Percentiles rank a stretch among this genome's conserved stretches.
Evolutionary conservation across 2,797 vertebrate species (phyloP).

Genomic region (Distichodus sexfasciatus): DNA sequence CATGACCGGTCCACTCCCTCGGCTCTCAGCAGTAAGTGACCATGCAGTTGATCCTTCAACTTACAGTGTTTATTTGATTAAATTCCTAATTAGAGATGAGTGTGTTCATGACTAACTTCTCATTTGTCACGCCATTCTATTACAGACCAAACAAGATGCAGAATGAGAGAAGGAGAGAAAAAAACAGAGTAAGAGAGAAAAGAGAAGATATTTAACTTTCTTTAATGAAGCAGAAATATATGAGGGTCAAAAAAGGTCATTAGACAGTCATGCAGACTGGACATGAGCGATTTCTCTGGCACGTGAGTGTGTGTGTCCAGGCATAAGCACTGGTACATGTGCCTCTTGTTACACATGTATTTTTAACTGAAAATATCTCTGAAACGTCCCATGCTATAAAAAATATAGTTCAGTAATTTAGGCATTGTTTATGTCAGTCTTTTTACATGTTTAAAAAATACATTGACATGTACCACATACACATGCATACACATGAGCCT

Average conservation of each 20-base stretch:
- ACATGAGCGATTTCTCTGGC: neutral
- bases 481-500: neutral
- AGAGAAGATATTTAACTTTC: neutral
- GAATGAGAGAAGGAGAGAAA: neutral
- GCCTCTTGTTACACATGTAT: neutral
- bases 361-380: no score
- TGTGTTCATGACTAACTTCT: neutral
- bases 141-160: neutral
- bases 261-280: neutral
- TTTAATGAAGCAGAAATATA: constrained; percentile 7
- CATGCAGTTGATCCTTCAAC: no score
- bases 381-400: no score
- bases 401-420: no score
- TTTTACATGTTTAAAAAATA: no score
- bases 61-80: neutral
- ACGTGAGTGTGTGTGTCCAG: neutral
- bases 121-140: neutral
- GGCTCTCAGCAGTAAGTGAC: no score
- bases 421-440: no score
- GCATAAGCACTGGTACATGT: neutral
- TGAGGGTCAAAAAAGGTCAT: neutral
- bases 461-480: no score
- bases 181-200: neutral
- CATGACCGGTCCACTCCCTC: no score
- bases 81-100: neutral